These are phyloP conservation scores for Sogatella furcifera DNA, from an alignment of 1,140 invertebrate species.

Conservation along the genomic window DNA sequence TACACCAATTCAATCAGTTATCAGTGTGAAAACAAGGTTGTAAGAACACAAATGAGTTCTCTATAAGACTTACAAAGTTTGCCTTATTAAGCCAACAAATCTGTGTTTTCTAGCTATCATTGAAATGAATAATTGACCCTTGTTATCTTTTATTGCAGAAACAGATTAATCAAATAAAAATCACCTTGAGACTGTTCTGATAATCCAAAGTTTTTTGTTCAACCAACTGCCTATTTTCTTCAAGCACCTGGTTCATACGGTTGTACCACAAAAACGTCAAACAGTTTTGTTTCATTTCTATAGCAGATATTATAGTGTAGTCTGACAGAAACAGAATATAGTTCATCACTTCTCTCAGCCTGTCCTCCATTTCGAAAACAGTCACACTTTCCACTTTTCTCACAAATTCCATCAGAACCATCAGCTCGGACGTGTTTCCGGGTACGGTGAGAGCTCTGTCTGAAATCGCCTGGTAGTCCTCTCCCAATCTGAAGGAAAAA, in stretches of 20 bases:
- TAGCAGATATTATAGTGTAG: slow-evolving; percentile 60
- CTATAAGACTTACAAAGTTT: too few species aligned
- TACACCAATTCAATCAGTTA: too few species aligned
- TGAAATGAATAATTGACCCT: too few species aligned
- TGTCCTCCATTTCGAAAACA: slow-evolving; percentile 61
- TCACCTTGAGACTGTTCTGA: slow-evolving; percentile 62
- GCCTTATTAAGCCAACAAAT: too few species aligned
- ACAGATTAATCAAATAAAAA: too few species aligned
- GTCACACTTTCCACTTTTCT: slow-evolving; percentile 59
- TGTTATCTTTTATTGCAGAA: too few species aligned
- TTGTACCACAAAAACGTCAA: slow-evolving; percentile 74
- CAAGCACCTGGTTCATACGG: slow-evolving; percentile 65
- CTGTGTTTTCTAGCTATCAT: too few species aligned
- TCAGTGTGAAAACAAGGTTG: too few species aligned
- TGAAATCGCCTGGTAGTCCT: slow-evolving; percentile 74
- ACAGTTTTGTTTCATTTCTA: slow-evolving; percentile 79
- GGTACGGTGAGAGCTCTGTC: slow-evolving; percentile 68
- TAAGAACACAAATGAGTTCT: too few species aligned
- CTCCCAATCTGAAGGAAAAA: slow-evolving; percentile 53
- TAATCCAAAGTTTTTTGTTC: slow-evolving; percentile 77
- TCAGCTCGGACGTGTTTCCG: slow-evolving; percentile 70
- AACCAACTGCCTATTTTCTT: slow-evolving; percentile 68
- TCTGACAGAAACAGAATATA: slow-evolving; percentile 66
- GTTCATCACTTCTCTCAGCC: slow-evolving; percentile 46
- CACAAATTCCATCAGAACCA: slow-evolving; percentile 69